Evolutionary conservation across 30 jellyfish, hydroid and myxozoan species (phyloP).

Genomic region (Pseudorhiza aurosa): DNA sequence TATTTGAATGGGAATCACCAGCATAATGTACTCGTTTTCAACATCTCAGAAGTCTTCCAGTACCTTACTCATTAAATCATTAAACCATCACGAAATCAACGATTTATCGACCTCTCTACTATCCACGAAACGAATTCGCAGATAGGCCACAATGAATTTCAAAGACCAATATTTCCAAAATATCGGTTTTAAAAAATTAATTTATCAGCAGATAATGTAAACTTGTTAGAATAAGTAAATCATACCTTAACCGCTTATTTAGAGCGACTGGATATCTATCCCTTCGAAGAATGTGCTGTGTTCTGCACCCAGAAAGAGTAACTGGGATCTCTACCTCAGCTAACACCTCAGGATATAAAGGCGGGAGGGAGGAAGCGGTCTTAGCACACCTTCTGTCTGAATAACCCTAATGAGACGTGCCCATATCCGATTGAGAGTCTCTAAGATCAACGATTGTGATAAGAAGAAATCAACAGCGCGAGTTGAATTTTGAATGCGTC

Average conservation of each 20-base stretch:
- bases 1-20: too few relatives aligned
- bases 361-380: constrained; percentile 25
- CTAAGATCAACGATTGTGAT: constrained; percentile 1
- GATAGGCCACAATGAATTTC: neutral
- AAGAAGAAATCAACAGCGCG: neutral
- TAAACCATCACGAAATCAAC: neutral
- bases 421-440: constrained; percentile 32
- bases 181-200: neutral
- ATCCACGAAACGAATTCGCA: neutral
- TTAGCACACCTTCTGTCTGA: neutral
- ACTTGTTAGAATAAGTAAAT: too few relatives aligned
- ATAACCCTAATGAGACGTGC: constrained; percentile 4
- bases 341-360: constrained; percentile 2
- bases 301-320: too few relatives aligned
- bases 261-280: too few relatives aligned
- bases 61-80: neutral
- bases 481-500: neutral
- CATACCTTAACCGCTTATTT: too few relatives aligned
- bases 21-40: too few relatives aligned
- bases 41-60: neutral
- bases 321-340: too few relatives aligned
- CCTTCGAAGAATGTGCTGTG: neutral
- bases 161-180: neutral
- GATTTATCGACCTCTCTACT: neutral
- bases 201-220: too few relatives aligned